A percentile compares a stretch with the other conserved stretches of the same genome.
Evolutionary conservation across 2,113 vertebrate species (phyloP).

Genomic region (Chrysemys picta): DNA sequence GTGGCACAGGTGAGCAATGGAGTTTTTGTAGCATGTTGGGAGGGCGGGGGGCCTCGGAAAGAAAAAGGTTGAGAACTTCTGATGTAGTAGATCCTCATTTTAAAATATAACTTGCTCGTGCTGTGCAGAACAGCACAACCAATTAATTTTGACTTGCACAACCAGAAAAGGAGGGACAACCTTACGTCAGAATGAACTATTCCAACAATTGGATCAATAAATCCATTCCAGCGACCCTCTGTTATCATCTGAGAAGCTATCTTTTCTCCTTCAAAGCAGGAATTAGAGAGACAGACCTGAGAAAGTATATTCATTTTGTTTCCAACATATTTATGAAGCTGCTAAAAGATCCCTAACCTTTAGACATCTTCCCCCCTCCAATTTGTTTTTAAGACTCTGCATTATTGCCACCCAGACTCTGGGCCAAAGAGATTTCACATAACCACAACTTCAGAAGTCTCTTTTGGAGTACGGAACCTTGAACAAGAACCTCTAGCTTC

Average conservation of each 20-base stretch:
- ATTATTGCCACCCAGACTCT: neutral
- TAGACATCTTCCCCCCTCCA: neutral
- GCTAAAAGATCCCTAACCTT: neutral
- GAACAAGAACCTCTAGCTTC: neutral
- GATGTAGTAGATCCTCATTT: neutral
- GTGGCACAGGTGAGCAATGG: too few species aligned
- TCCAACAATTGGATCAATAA: conserved; percentile 97
- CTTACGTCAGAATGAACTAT: conserved; percentile 99
- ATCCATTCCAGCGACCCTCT: conserved; percentile 97
- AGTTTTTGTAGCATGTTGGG: too few species aligned
- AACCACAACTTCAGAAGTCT: neutral
- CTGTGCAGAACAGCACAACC: neutral
- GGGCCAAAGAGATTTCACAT: neutral
- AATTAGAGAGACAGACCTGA: neutral
- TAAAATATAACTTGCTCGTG: neutral
- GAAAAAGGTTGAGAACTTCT: too few species aligned
- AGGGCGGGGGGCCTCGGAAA: too few species aligned
- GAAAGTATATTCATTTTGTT: neutral
- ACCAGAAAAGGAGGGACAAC: neutral
- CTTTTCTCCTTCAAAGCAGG: conserved; percentile 89
- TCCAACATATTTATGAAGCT: neutral
- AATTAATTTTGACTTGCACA: neutral
- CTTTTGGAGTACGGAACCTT: neutral
- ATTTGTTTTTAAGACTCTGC: neutral
- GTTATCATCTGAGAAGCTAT: conserved; percentile 99